A percentile compares a stretch with the other conserved stretches of the same genome.
These are phyloP conservation scores for Parasteatoda lunata DNA, from an alignment of 2,888 invertebrate species.

Conservation along the genomic window DNA sequence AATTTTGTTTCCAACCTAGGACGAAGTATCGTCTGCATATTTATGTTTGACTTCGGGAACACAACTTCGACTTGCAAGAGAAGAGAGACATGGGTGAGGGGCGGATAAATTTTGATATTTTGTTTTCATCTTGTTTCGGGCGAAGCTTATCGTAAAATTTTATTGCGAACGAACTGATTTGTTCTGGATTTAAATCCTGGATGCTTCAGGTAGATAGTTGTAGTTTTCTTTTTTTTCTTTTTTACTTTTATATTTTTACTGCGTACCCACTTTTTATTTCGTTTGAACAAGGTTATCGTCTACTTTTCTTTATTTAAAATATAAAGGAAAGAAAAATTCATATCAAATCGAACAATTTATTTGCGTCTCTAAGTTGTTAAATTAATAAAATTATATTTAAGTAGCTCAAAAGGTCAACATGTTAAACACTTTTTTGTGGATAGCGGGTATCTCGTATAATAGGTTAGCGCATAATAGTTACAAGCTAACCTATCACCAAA, in stretches of 20 bases:
- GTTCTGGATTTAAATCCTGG: constrained; percentile 54
- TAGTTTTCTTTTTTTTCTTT: constrained; percentile 6
- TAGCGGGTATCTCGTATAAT: too few species aligned
- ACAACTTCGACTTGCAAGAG: constrained; percentile 48
- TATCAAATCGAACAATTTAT: too few species aligned
- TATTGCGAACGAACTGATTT: constrained; percentile 62
- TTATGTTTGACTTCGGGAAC: constrained; percentile 31
- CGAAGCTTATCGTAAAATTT: constrained; percentile 60
- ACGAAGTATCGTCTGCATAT: constrained; percentile 49
- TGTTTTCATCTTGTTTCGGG: constrained; percentile 45
- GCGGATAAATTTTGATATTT: constrained; percentile 60
- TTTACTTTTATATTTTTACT: not conserved
- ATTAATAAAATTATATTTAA: too few species aligned
- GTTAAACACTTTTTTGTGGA: too few species aligned
- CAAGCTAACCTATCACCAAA: too few species aligned
- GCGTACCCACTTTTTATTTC: not conserved
- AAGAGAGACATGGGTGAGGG: constrained; percentile 1
- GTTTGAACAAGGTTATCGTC: too few species aligned
- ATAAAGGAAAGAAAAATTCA: too few species aligned
- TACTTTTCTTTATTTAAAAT: too few species aligned
- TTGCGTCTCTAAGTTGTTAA: too few species aligned
- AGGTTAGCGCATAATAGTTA: too few species aligned
- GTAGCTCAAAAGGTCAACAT: too few species aligned
- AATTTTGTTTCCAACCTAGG: constrained; percentile 32
- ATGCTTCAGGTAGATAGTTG: constrained; percentile 25